Percentiles rank a stretch among this genome's conserved stretches.
phyloP scores from a whole-genome alignment of 2,113 vertebrate species.

The Varanus salvator region DNA sequence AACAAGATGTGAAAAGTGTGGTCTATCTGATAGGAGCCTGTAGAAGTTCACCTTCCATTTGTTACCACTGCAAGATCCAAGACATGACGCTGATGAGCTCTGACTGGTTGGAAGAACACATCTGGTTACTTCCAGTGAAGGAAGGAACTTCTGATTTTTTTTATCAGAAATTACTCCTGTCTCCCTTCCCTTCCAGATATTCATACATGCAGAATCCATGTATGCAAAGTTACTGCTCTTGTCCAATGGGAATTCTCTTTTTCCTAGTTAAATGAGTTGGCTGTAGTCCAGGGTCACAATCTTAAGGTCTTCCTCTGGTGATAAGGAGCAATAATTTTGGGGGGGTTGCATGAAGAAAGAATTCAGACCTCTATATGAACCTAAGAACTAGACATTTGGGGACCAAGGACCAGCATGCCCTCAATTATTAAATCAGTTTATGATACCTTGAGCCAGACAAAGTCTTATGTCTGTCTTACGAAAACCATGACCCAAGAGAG shows the following conservation, averaged over 20 bases:
- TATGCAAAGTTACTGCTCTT: background rate
- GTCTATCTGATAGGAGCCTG: background rate
- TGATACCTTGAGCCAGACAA: background rate
- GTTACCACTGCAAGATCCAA: background rate
- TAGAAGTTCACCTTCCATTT: background rate
- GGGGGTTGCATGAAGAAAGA: background rate
- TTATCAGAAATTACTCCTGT: background rate
- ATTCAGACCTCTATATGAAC: background rate
- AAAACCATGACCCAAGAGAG: background rate
- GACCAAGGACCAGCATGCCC: background rate
- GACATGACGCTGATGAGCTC: background rate
- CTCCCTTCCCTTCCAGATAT: background rate
- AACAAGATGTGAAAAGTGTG: conserved; percentile 7
- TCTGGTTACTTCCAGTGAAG: background rate
- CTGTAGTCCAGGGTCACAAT: background rate
- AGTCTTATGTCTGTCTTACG: background rate
- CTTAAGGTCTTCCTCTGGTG: background rate
- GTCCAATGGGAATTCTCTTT: background rate
- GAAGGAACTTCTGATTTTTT: background rate
- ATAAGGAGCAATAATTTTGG: background rate
- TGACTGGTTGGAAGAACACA: background rate
- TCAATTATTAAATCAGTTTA: background rate
- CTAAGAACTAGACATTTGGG: background rate
- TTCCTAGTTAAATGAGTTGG: background rate
- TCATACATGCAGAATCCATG: background rate